These are phyloP conservation scores for Stenodera caucasica DNA, from an alignment of 2,888 invertebrate genomes.

Conservation along the genomic window DNA sequence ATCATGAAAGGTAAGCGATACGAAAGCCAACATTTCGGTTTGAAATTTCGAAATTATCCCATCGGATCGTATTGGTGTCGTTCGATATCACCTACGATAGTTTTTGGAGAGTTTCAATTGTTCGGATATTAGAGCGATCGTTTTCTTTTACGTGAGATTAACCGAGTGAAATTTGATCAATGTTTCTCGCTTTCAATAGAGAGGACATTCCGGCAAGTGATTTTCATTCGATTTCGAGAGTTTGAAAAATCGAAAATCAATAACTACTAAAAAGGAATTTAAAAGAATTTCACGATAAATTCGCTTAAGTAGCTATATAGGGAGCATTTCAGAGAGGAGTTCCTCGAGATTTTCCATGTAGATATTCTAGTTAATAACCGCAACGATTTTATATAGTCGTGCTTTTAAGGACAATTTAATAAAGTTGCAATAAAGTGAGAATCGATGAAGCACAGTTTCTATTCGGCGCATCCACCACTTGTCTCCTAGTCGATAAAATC, in stretches of 20 bases:
- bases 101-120: neutral
- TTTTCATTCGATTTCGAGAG: neutral
- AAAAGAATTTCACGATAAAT: no score
- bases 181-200: neutral
- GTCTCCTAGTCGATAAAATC: neutral
- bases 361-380: no score
- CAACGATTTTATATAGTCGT: neutral
- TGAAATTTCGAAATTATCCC: no score
- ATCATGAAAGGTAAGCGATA: no score
- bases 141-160: conserved; percentile 11
- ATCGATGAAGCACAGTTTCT: neutral
- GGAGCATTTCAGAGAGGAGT: no score
- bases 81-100: neutral
- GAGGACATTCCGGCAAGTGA: neutral
- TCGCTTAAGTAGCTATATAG: no score
- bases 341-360: no score
- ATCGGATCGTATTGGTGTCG: no score
- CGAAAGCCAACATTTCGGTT: no score
- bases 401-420: neutral
- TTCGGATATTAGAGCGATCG: neutral
- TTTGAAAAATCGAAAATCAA: conserved; percentile 2
- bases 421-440: neutral
- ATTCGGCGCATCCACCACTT: neutral
- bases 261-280: no score
- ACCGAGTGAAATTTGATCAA: conserved; percentile 11